Base-by-base conservation (phyloP, 2,113 vertebrate species). In the Terrapene triunguis region DNA sequence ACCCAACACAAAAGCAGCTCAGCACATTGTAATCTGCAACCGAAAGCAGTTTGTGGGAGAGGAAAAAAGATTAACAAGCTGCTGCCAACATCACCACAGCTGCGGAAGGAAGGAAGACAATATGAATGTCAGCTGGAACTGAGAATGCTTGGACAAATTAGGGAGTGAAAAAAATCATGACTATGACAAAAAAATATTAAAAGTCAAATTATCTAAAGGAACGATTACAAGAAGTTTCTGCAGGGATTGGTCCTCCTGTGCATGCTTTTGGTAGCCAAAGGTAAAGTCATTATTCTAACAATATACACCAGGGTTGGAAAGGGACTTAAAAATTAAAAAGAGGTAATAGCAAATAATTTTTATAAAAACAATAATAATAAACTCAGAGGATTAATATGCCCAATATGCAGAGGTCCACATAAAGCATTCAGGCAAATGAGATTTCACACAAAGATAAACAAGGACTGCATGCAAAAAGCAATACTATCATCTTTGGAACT, bases 1-100 rank as follows among this genome's bases (percentile, higher is more conserved):
- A 95, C 5, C 54, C 82, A 92, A 89, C 19, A 91, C 21, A 93
- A 94, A 97, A 85, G 59, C 76, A 94, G 80, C 13, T 92, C 42
- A 88, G 59, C 92, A 92, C 65, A 94, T 3, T 82, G 42, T 55
- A 82, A 94, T 85, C 78, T 90, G 87, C 82, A 94, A 91, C 24
- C 32, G 92, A 95, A 96, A 84, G 27, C 80, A 90, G 29, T 76
- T 88, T 87, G 42, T 74, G 74, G 29, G 44, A 96, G 10, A 21
- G 48, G 44, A 42, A 59, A 57, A 89, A 93, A 85, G 44, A 32
- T 90, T 79, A 89, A 65, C 50, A 90, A 97, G 85, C 6, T 35
- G 24, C 76, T 88, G 88, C 84, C 85, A 95, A 76, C 29, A 55
- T 32, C 42, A 80, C 51, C 51, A 90, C 42, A 97, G 83, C 85